Evolutionary conservation across 2,113 vertebrate species (phyloP), one percentile per base, ranked within the genome.

Genomic region (Mohoua ochrocephala): DNA sequence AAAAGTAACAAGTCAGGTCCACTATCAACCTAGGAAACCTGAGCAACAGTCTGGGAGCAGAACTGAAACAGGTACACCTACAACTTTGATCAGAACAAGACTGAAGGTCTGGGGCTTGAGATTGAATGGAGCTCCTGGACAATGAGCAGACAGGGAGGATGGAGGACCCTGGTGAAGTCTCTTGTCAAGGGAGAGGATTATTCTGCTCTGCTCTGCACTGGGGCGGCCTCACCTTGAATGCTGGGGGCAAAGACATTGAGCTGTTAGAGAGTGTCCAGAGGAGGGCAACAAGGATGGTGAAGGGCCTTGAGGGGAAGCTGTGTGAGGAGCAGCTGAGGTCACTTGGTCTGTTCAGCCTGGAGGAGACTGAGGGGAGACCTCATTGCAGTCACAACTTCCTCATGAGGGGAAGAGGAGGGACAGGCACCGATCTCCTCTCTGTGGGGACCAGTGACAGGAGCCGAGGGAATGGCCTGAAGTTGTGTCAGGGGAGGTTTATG

Each of bases 181-280:
- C 35, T 33, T 39, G 24, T 37, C 53, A 68, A 37, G 27, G 44
- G 17, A 68, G 53, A 61, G 31, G 5, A 37, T 52, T 77, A 21
- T 77, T 63, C 44, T 0, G 0, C 45, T 45, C 33, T 63, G 22
- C 31, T 50, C 35, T 67, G 44, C 61, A 4, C 37, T 50, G 26
- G 11, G 13, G 7, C 1, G 0, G 44, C 61, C 61, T 50, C 61
- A 50, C 9, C 37, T 52, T 5, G 0, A 68, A 37, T 59, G 0
- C 61, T 76, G 37, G n/a, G n/a, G n/a, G n/a, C n/a, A n/a, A 42
- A 59, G 7, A 31, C 11, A 21, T 33, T 31, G 11, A 35, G 7
- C 5, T 22, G 1, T 42, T 50, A 50, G 35, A 75, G 13, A 35
- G 8, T 76, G 42, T 35, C 16, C 60, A 6, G 11, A 42, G 9